These are phyloP conservation scores for Physeter macrocephalus DNA, from an alignment of 2,113 vertebrate genomes.

Conservation along the genomic window DNA sequence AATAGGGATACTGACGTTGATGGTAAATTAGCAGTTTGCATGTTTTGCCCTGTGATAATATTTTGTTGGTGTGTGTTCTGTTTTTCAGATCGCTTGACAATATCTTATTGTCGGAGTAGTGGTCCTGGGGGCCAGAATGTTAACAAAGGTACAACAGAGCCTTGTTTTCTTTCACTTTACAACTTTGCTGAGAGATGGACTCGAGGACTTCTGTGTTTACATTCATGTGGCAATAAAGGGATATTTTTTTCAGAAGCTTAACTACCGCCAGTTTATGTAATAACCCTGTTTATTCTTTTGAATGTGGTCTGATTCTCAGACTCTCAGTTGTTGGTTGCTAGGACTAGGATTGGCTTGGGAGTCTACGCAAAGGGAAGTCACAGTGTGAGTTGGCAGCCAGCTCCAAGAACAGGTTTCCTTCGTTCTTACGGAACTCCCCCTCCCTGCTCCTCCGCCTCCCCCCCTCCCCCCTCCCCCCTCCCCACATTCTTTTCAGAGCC, in stretches of 20 bases:
- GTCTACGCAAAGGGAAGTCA: slow-evolving; percentile 34
- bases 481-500: background rate
- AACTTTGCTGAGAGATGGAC: background rate
- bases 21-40: background rate
- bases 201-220: background rate
- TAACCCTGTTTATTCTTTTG: slow-evolving; percentile 53
- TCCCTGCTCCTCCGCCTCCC: background rate
- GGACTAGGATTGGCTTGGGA: background rate
- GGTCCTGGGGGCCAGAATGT: slow-evolving; percentile 95
- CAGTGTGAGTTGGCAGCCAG: background rate
- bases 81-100: slow-evolving; percentile 85
- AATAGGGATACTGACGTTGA: background rate
- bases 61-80: background rate
- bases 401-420: background rate
- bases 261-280: slow-evolving; percentile 16
- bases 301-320: background rate
- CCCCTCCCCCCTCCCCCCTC: background rate
- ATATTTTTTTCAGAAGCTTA: background rate
- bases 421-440: background rate
- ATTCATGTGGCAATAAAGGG: slow-evolving; percentile 8
- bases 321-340: background rate
- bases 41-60: background rate
- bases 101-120: slow-evolving; percentile 91
- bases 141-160: slow-evolving; percentile 89
- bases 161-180: background rate